A percentile compares a stretch with the other conserved stretches of the same genome.
Conservation (phyloP, 2,113 vertebrate genomes). For the Microcebus lehilahytsara region DNA sequence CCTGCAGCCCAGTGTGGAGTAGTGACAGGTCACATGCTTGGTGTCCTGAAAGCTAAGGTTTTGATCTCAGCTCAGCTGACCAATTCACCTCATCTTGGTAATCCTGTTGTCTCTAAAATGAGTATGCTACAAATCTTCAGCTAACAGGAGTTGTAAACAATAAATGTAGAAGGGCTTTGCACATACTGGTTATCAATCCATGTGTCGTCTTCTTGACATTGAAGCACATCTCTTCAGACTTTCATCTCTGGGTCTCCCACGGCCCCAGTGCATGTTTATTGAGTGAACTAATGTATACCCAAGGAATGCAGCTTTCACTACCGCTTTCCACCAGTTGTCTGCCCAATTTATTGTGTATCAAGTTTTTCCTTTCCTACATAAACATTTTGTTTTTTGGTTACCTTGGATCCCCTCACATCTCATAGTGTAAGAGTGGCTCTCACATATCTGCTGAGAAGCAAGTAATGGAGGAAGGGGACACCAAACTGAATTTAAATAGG, state of each 20-base stretch:
- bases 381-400: conserved; percentile 2
- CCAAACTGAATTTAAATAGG: not conserved
- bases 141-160: not conserved
- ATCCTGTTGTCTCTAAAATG: not conserved
- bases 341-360: not conserved
- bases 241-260: not conserved
- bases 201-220: not conserved
- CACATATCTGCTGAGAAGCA: not conserved
- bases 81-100: not conserved
- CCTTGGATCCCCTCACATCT: not conserved
- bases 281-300: not conserved
- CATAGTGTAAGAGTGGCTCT: not conserved
- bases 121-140: not conserved
- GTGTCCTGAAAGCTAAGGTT: not conserved
- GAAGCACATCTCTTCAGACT: not conserved
- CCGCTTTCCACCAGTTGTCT: not conserved
- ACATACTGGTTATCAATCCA: not conserved
- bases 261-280: not conserved
- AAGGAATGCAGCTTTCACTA: not conserved
- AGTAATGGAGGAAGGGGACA: not conserved
- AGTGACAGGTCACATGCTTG: not conserved
- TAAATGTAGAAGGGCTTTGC: not conserved
- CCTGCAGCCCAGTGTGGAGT: not conserved
- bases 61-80: not conserved
- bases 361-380: not conserved